phyloP scores from a whole-genome alignment of 2,113 vertebrate species.

The Mionectes macconnelli region DNA sequence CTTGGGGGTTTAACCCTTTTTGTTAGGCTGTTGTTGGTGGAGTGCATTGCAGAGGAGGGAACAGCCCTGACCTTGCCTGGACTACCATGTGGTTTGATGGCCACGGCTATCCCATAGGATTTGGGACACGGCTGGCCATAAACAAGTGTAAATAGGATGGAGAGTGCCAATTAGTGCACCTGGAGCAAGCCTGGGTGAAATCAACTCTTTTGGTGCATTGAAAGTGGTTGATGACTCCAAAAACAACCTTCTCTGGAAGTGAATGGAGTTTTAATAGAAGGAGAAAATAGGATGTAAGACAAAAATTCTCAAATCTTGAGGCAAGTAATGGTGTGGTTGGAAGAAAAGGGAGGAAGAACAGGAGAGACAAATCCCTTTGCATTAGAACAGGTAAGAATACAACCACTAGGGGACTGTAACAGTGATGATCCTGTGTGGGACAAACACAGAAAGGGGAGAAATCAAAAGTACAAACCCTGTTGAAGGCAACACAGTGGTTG shows the following conservation, averaged over 20 bases:
- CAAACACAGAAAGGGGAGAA: neutral
- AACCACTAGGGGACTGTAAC: neutral
- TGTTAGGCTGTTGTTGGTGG: neutral
- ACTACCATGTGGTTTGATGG: fast-evolving
- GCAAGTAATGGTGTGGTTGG: neutral
- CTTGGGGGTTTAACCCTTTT: neutral
- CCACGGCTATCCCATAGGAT: neutral
- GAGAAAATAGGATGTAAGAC: fast-evolving
- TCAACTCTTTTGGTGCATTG: fast-evolving
- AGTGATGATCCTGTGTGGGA: neutral
- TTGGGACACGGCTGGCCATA: neutral
- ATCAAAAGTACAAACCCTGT: neutral
- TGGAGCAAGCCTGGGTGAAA: neutral
- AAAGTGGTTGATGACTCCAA: neutral
- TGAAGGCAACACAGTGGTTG: neutral
- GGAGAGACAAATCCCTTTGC: neutral
- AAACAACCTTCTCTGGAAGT: neutral
- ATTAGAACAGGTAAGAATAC: neutral
- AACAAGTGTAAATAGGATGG: neutral
- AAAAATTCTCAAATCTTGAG: neutral
- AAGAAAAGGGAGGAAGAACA: neutral
- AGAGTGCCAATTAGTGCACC: neutral
- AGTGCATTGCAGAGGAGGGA: neutral
- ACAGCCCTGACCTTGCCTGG: neutral
- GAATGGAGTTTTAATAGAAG: neutral